Evolutionary conservation across 2,113 vertebrate genomes (phyloP), one percentile per base, ranked within the genome.

Genomic region (Oncorhynchus clarkii): DNA sequence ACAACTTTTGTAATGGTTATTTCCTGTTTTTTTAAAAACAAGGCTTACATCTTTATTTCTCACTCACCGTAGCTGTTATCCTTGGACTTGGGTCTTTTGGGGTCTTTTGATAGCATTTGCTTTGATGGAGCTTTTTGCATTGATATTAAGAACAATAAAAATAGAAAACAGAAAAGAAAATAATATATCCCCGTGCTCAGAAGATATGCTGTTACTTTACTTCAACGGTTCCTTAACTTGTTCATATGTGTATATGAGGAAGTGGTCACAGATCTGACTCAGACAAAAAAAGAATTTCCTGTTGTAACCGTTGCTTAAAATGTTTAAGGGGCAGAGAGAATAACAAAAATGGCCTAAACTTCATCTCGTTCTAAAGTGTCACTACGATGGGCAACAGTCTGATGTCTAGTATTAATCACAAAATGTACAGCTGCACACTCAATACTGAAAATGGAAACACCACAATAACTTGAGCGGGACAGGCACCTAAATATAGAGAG

Each of bases 201-300:
- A 31, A 70, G 9, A 59, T 72, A 70, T 54, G 13, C 51, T 54
- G 67, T 66, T 70, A 67, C 51, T 71, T 78, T 76, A 79, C 73
- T 77, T 76, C 57, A 48, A 75, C 80, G 78, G 82, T 59, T 77
- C 71, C 67, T 8, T 69, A 69, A 78, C 73, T 75, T 74, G 73
- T 72, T 80, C 71, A 85, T 67, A 34, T 78, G 82, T 70, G 68
- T 39, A 49, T 81, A 80, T 86, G 83, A 93, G 91, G 92, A 93
- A 93, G 92, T 92, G 86, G 86, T 87, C 83, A 84, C 57, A 60
- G 82, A 85, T 80, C 80, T 5, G 51, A 54, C 51, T 54, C 51
- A 78, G 20, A 67, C 57, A 48, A 86, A 89, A 84, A 89, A 79
- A 85, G 70, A 59, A 85, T 82, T 93, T 93, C 91, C 91, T 91